Base-by-base conservation (phyloP, 1,140 invertebrate genomes). In the Galleria mellonella region DNA sequence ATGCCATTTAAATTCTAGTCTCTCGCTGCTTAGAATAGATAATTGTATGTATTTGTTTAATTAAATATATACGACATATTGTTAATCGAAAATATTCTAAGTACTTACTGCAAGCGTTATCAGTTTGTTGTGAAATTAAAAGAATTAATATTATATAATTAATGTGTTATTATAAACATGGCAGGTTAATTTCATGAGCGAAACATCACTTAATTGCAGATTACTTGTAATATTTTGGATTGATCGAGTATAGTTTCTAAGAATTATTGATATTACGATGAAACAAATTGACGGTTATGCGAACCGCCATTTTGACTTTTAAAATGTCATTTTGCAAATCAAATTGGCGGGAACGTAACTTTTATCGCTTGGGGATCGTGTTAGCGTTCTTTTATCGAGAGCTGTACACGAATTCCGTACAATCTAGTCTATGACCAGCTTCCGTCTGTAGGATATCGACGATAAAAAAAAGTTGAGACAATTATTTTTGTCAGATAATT, bases 381-480 rank as follows among this genome's bases (percentile, higher is more conserved):
- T 23, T 23, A 6, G 17, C 17, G 6, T 23, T 37, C 35, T 23
- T 13, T 37, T 13, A 8, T 17, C 13, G 12, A 23, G 4, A 13
- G 35, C 35, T 13, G 35, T 37, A 4, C 14, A 37, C 35, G 9
- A 6, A 23, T 23, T 23, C 17, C 17, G 17, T 23, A 51, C 48
- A 57, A 65, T 79, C 75, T 79, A 79, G 75, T 79, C 71, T 76
- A 76, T 55, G 52, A 72, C 64, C 69, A 57, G 69, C 70, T 76
- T 75, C 73, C 73, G 76, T 81, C 73, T 75, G 61, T 43, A 35
- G 17, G 17, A 23, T 23, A 23, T 23, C 17, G 17, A 23, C 17
- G 53, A 47, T 32, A 45, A 32, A 43, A 29, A n/a, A 42, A 55
- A 45, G 53, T 58, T 59, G 65, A 67, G 65, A 60, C 64, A 70